phyloP scores from a whole-genome alignment of 1,140 invertebrate genomes.

The Drosophila gunungcola region DNA sequence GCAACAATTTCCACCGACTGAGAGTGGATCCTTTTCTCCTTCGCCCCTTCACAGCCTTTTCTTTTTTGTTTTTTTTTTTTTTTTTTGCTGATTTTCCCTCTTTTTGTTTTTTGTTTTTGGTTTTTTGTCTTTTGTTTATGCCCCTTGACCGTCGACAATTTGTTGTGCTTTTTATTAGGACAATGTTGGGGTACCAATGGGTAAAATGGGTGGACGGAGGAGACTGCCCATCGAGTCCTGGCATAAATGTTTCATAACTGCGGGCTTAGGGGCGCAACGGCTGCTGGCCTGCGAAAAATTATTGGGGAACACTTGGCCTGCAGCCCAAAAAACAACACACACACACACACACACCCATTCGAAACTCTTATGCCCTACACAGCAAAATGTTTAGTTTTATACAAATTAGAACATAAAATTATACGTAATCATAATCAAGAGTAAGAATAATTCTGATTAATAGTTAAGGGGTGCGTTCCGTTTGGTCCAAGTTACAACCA shows the following conservation, averaged over 20 bases:
- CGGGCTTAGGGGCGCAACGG: constrained; percentile 30
- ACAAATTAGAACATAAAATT: too few species aligned
- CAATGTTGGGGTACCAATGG: constrained; percentile 18
- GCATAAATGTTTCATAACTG: constrained; percentile 80
- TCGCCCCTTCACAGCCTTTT: constrained; percentile 4
- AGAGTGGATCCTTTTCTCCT: constrained; percentile 27
- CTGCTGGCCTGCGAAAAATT: constrained; percentile 55
- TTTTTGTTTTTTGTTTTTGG: constrained; percentile 18
- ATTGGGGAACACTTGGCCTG: constrained; percentile 57
- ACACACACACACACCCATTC: not conserved
- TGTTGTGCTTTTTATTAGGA: constrained; percentile 77
- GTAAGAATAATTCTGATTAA: too few species aligned
- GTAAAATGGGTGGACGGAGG: not conserved
- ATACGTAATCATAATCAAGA: too few species aligned
- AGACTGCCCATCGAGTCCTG: not conserved
- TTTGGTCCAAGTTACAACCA: too few species aligned
- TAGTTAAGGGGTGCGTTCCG: too few species aligned
- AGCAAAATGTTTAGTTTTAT: not conserved
- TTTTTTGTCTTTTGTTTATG: constrained; percentile 3
- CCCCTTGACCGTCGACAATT: constrained; percentile 67
- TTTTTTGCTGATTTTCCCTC: constrained; percentile 2
- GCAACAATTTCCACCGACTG: constrained; percentile 48
- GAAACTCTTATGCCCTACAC: not conserved
- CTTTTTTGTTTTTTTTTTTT: not conserved
- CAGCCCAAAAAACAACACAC: constrained; percentile 5